Conservation (phyloP, 1,140 invertebrate species). For the Meteorus sp. region DNA sequence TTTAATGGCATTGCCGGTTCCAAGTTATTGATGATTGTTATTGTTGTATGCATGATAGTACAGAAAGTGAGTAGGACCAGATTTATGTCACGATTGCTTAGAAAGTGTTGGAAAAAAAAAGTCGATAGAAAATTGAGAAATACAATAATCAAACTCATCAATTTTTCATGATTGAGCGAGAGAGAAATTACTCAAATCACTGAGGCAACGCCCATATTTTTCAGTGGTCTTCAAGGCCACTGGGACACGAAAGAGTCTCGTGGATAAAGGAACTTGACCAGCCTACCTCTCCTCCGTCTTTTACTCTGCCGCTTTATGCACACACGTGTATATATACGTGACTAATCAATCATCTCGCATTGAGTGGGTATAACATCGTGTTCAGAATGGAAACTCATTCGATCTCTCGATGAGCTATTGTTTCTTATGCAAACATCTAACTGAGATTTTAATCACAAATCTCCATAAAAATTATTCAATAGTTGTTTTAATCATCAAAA, state of each 20-base stretch:
- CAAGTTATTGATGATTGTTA: no score
- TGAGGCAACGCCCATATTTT: background rate
- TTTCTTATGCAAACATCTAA: no score
- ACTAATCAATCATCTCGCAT: slow-evolving; percentile 27
- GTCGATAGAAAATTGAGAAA: background rate
- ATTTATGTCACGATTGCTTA: no score
- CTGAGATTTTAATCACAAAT: no score
- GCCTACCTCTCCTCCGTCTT: background rate
- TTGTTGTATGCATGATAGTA: no score
- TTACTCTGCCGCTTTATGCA: background rate
- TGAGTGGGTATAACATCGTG: no score
- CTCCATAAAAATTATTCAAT: no score
- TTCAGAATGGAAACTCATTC: no score
- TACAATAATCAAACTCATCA: slow-evolving; percentile 1
- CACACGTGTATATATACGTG: background rate
- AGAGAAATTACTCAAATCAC: background rate
- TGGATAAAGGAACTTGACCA: slow-evolving; percentile 9
- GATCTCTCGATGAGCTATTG: no score
- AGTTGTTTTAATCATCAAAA: no score
- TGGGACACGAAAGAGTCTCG: slow-evolving; percentile 8
- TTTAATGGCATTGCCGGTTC: no score
- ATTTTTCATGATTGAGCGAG: background rate
- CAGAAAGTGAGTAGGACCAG: no score
- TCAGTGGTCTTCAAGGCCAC: slow-evolving; percentile 6
- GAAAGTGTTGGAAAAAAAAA: background rate